Conservation (phyloP, 2,888 invertebrate genomes). For the Molorchus minor region DNA sequence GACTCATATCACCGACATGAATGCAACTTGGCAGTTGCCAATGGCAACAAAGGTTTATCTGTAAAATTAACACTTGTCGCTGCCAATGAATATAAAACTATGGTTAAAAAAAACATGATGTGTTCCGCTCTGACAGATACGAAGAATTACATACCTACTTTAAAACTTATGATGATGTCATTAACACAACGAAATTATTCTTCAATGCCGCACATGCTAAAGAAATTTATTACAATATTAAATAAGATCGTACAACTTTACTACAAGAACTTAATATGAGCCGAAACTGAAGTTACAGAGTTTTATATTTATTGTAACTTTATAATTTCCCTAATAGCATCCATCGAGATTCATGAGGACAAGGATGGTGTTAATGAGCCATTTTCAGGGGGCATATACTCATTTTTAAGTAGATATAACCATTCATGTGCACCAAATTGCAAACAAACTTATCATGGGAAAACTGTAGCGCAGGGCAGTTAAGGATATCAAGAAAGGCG, state of each 20-base stretch:
- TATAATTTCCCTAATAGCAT: too few relatives aligned
- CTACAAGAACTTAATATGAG: background rate
- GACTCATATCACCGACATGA: constrained; percentile 78
- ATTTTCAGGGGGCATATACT: constrained; percentile 47
- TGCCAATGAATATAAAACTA: too few relatives aligned
- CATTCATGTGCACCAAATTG: constrained; percentile 73
- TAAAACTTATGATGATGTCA: background rate
- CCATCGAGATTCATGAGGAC: too few relatives aligned
- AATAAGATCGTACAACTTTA: background rate
- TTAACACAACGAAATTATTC: background rate
- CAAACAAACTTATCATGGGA: background rate
- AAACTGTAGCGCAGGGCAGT: background rate
- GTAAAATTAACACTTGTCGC: background rate
- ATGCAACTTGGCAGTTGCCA: constrained; percentile 63
- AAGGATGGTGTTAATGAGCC: background rate
- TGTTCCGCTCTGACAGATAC: constrained; percentile 61
- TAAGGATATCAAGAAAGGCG: background rate
- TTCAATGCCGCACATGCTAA: background rate
- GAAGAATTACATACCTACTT: background rate
- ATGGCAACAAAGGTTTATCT: background rate
- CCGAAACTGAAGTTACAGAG: too few relatives aligned
- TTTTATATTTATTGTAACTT: background rate
- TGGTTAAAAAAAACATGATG: too few relatives aligned
- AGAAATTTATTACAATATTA: background rate
- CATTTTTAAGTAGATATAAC: constrained; percentile 78